Percentiles rank a stretch among this genome's conserved stretches.
Conservation (phyloP, 2,113 vertebrate genomes). For the Neodon shergylaensis region DNA sequence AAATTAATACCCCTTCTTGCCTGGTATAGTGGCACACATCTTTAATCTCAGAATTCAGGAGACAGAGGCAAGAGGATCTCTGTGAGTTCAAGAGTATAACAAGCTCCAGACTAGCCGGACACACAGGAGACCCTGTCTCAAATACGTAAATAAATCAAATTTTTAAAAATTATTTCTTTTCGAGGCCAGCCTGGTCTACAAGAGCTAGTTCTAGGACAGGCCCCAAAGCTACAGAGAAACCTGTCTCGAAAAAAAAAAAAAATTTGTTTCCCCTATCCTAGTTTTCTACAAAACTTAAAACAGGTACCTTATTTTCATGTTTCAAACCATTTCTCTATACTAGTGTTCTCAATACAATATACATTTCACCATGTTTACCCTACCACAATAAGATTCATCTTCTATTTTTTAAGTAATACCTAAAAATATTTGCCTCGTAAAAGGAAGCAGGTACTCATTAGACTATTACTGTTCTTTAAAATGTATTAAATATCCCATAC, state of each 20-base stretch:
- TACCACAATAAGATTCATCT: conserved; percentile 8
- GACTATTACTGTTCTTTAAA: conserved; percentile 26
- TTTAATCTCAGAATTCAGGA: neutral
- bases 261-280: conserved; percentile 5
- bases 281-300: conserved; percentile 26
- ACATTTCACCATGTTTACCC: neutral
- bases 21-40: neutral
- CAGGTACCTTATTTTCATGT: neutral
- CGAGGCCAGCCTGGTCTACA: too few species aligned
- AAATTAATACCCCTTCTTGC: neutral
- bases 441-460: conserved; percentile 40
- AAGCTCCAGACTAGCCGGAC: neutral
- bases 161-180: too few species aligned
- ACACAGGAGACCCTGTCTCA: neutral
- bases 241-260: neutral
- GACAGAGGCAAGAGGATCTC: neutral
- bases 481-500: neutral
- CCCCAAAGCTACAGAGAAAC: neutral
- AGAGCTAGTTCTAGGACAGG: too few species aligned
- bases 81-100: neutral
- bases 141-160: too few species aligned
- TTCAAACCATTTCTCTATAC: neutral
- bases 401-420: neutral
- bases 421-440: conserved; percentile 37
- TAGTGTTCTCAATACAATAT: conserved; percentile 8